A percentile compares a stretch with the other conserved stretches of the same genome.
phyloP scores from a whole-genome alignment of 2,888 invertebrate genomes.

The Entomobrya proxima region DNA sequence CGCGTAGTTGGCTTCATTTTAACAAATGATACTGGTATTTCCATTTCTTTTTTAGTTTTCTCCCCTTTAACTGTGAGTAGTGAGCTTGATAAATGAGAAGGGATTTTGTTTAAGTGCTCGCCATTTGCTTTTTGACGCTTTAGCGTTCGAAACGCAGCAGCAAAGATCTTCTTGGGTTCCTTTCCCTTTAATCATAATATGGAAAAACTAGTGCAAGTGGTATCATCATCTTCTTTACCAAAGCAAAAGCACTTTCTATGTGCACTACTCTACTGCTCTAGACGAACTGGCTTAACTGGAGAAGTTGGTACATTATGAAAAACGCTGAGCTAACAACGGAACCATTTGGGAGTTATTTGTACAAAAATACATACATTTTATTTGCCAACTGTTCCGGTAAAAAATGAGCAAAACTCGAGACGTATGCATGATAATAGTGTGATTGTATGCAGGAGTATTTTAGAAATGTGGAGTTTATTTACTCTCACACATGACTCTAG shows the following conservation, averaged over 20 bases:
- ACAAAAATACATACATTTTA: not conserved
- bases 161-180: not conserved
- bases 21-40: not conserved
- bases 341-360: slow-evolving; percentile 8
- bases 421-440: slow-evolving; percentile 21
- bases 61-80: not conserved
- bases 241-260: too few relatives aligned
- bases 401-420: slow-evolving; percentile 27
- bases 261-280: too few relatives aligned
- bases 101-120: slow-evolving; percentile 48
- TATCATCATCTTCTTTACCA: too few relatives aligned
- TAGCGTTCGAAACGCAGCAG: slow-evolving; percentile 12
- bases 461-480: slow-evolving; percentile 26
- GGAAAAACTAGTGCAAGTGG: not conserved
- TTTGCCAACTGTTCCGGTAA: not conserved
- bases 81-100: slow-evolving; percentile 57
- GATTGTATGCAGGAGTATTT: slow-evolving; percentile 47
- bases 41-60: not conserved
- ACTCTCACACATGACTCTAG: not conserved
- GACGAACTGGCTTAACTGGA: too few relatives aligned
- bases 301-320: too few relatives aligned
- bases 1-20: not conserved
- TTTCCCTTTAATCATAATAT: slow-evolving; percentile 49
- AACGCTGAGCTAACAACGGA: not conserved
- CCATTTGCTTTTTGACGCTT: slow-evolving; percentile 52